Conservation (phyloP, 2,888 invertebrate genomes). For the Andrena fulva region DNA sequence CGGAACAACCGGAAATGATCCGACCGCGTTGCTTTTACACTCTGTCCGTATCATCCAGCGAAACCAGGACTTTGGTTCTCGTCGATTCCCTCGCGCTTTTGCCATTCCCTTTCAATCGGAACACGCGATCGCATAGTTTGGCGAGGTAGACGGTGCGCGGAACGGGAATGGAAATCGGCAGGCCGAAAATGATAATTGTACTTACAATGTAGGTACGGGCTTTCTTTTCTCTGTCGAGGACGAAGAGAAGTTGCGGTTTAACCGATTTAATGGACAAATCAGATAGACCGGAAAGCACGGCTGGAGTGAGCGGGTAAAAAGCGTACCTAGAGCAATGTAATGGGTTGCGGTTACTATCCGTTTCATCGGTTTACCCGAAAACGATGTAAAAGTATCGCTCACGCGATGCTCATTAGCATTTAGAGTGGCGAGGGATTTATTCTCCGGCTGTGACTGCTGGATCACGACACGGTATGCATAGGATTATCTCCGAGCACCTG, state of each 20-base stretch:
- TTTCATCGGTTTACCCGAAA: conserved; percentile 69
- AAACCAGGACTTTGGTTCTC: background rate
- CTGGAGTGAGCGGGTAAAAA: conserved; percentile 21
- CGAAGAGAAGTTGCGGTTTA: background rate
- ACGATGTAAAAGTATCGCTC: conserved; percentile 72
- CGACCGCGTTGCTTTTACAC: conserved; percentile 8
- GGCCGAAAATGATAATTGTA: too few relatives aligned
- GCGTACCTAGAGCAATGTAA: conserved; percentile 28
- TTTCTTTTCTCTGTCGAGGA: too few relatives aligned
- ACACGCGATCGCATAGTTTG: conserved; percentile 1
- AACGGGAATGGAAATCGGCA: background rate
- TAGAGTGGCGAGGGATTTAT: conserved; percentile 80
- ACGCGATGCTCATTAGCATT: conserved; percentile 78
- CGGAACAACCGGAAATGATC: conserved; percentile 19
- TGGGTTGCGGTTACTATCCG: conserved; percentile 49
- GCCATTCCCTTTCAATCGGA: background rate
- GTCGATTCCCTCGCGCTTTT: background rate
- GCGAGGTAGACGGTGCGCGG: background rate
- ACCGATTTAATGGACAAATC: background rate
- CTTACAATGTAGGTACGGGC: too few relatives aligned
- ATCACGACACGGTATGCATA: conserved; percentile 77
- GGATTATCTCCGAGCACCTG: conserved; percentile 74
- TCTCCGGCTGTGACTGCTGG: conserved; percentile 72
- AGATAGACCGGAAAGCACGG: background rate
- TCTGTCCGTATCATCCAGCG: background rate